Base-by-base conservation (phyloP, 2,797 vertebrate genomes). In the Salarias fasciatus region DNA sequence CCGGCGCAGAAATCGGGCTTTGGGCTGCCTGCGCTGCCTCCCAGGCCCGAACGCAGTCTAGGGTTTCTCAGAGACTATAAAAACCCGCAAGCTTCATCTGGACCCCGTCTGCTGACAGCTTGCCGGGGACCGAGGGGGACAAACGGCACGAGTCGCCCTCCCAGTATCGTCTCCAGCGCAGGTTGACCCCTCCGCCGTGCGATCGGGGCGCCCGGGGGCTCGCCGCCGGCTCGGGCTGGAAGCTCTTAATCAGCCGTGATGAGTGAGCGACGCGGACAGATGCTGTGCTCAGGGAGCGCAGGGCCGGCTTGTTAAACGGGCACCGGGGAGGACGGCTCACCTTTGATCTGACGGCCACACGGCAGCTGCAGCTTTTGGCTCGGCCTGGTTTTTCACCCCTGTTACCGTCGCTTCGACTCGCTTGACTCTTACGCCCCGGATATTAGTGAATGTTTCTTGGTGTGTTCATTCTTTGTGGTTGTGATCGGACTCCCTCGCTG, bases 31-130 rank as follows among this genome's bases (percentile, higher is more conserved):
- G 52, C 42, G 64, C 64, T 55, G 64, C 74, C 31, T 83, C 49
- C 72, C 67, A 56, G 66, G 89, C 78, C 55, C 69, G n/a, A 73
- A 41, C 84, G 46, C 59, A 77, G 56, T 81, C 57, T 72, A 59
- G 31, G 36, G 61, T 82, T 82, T 75, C 76, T 84, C 63, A 31
- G 79, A 64, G 72, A 69, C 80, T 41, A 62, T 80, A 69, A 75
- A 78, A 77, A 79, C 53, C 53, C 53, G 8, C 70, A 45, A 40
- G 63, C 63, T 57, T 67, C 53, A 80, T 90, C 70, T 90, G 86
- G 79, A 63, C 56, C 75, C 78, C 79, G 89, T 83, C 87, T 90
- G 81, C 88, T 83, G 60, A 71, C 56, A 59, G 53, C 62, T 57
- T 58, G 73, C 14, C 59, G 57, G 50, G 79, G 53, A 77, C 62